Conservation (phyloP, 2,888 invertebrate genomes). For the Caenorhabditis sp. region DNA sequence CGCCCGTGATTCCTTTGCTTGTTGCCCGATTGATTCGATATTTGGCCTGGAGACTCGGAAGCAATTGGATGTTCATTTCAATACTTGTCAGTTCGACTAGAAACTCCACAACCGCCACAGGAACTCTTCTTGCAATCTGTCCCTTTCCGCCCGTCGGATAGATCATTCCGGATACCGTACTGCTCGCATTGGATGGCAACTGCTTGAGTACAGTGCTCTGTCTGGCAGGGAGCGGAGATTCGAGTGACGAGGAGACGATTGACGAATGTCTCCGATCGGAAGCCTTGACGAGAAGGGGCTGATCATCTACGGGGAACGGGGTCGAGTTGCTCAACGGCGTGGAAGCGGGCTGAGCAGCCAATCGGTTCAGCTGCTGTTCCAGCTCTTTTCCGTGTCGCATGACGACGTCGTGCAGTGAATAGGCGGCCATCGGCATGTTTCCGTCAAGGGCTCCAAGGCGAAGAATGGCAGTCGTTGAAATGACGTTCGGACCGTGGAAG, state of each 20-base stretch:
- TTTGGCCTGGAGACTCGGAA: slow-evolving; percentile 96
- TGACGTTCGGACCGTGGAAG: not conserved
- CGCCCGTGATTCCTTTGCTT: slow-evolving; percentile 60
- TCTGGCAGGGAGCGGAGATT: not conserved
- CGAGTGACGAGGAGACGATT: not conserved
- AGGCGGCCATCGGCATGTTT: slow-evolving; percentile 98
- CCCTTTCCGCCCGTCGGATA: not conserved
- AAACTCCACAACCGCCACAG: slow-evolving; percentile 45
- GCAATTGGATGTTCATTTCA: slow-evolving; percentile 91
- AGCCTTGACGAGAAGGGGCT: slow-evolving; percentile 3
- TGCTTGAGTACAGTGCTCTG: not conserved
- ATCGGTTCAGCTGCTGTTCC: slow-evolving; percentile 62
- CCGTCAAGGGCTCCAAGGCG: slow-evolving; percentile 81
- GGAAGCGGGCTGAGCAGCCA: slow-evolving; percentile 54
- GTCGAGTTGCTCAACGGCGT: slow-evolving; percentile 23
- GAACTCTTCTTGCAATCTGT: slow-evolving; percentile 11
- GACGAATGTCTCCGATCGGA: not conserved
- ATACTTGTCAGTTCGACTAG: slow-evolving; percentile 80
- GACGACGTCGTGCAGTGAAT: slow-evolving; percentile 97
- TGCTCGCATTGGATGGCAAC: not conserved
- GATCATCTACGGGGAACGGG: slow-evolving; percentile 15
- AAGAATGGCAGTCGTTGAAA: slow-evolving; percentile 44
- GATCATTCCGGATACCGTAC: not conserved
- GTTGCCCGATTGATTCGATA: slow-evolving; percentile 93
- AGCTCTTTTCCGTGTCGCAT: slow-evolving; percentile 73